A percentile compares a stretch with the other conserved stretches of the same genome.
Evolutionary conservation across 2,888 invertebrate species (phyloP).

Genomic region (Dioctria linearis): DNA sequence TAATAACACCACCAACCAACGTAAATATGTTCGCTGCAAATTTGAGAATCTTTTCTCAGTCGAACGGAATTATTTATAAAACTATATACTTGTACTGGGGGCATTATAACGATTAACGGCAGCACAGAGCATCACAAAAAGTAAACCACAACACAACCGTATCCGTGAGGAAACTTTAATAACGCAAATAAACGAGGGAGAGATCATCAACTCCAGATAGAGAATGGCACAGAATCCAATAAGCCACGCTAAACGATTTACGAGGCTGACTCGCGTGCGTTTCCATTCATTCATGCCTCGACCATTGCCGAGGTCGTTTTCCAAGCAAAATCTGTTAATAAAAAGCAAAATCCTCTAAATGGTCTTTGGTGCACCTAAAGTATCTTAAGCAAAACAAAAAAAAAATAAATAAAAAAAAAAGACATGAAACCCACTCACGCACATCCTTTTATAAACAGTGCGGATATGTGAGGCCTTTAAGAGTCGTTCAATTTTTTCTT

Average conservation of each 20-base stretch:
- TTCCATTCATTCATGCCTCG: constrained; percentile 60
- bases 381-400: neutral
- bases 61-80: constrained; percentile 38
- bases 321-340: constrained; percentile 31
- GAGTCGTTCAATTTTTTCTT: constrained; percentile 21
- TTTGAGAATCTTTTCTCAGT: constrained; percentile 2
- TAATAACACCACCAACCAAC: neutral
- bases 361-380: constrained; percentile 31
- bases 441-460: constrained; percentile 53
- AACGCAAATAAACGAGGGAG: constrained; percentile 51
- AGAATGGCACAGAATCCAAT: constrained; percentile 54
- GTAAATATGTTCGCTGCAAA: neutral
- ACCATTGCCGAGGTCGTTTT: constrained; percentile 48
- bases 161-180: constrained; percentile 53
- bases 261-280: constrained; percentile 60
- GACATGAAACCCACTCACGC: constrained; percentile 55
- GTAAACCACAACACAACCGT: constrained; percentile 41
- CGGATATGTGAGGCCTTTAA: neutral
- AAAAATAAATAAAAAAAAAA: constrained; percentile 25
- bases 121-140: constrained; percentile 1
- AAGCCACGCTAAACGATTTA: constrained; percentile 54
- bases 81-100: constrained; percentile 28
- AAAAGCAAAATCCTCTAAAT: constrained; percentile 27
- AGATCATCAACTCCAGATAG: constrained; percentile 48
- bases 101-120: constrained; percentile 20